These are phyloP conservation scores for Phalacrocorax brasilianus DNA, from an alignment of 2,113 vertebrate species.

Conservation along the genomic window DNA sequence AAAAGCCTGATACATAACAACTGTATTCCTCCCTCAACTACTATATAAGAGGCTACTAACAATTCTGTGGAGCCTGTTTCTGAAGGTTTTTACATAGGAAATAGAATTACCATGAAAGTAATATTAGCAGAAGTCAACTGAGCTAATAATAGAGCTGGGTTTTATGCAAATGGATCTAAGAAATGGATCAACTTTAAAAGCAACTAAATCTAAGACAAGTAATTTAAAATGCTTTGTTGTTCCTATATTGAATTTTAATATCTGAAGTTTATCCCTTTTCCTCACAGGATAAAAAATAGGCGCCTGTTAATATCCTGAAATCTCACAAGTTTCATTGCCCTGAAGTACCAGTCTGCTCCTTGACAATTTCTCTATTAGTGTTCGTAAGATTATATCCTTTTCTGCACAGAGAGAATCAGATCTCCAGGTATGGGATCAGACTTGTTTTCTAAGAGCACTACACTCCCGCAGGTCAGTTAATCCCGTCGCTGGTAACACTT, in stretches of 20 bases:
- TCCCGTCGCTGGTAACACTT: not conserved
- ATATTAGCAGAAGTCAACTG: not conserved
- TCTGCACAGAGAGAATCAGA: not conserved
- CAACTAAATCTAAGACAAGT: not conserved
- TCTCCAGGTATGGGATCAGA: not conserved
- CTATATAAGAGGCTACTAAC: not conserved
- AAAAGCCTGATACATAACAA: not conserved
- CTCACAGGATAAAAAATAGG: not conserved
- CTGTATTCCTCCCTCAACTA: not conserved
- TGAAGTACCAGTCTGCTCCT: not conserved
- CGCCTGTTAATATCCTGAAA: rapidly evolving
- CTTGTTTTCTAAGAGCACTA: not conserved
- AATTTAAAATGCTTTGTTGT: not conserved
- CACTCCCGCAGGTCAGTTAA: not conserved
- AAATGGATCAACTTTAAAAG: not conserved
- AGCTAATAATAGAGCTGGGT: not conserved
- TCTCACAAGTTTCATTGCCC: not conserved
- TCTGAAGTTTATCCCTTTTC: not conserved
- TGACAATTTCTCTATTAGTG: not conserved
- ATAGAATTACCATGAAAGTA: not conserved
- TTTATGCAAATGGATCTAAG: not conserved
- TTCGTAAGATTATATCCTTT: not conserved
- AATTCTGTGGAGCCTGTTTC: not conserved
- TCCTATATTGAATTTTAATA: not conserved
- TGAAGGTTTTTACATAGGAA: not conserved